Conservation (phyloP, 2,888 invertebrate genomes). For the Nineta flava region DNA sequence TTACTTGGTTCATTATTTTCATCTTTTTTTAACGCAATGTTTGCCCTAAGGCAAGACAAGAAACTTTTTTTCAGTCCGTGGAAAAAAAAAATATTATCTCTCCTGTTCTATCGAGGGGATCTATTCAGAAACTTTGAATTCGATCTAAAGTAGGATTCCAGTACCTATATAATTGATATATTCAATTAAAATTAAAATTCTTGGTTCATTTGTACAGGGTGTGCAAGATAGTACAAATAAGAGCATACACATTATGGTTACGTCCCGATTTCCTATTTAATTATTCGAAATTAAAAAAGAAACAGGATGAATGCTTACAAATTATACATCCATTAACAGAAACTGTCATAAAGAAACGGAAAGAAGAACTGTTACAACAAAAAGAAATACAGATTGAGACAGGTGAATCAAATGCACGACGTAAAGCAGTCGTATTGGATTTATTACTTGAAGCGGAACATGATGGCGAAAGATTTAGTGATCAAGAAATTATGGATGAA, state of each 20-base stretch:
- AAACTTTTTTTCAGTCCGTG: no score
- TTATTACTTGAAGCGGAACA: constrained; percentile 12
- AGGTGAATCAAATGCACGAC: constrained; percentile 8
- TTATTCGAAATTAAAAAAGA: constrained; percentile 13
- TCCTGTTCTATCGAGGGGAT: no score
- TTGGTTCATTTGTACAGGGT: constrained; percentile 9
- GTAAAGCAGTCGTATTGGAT: constrained; percentile 13
- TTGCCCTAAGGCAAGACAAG: no score
- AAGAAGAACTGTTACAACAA: constrained; percentile 11
- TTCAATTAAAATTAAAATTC: no score
- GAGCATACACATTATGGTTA: constrained; percentile 15
- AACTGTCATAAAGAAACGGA: constrained; percentile 13
- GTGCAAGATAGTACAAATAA: constrained; percentile 11
- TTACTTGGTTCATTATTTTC: no score
- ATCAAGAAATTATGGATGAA: constrained; percentile 17
- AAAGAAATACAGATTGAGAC: constrained; percentile 9
- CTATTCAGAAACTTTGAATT: no score
- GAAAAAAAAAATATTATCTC: no score
- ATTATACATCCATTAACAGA: constrained; percentile 14
- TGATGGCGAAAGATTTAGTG: constrained; percentile 13
- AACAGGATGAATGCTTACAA: constrained; percentile 14
- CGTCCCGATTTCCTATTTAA: constrained; percentile 14
- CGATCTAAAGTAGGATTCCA: no score
- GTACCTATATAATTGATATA: no score
- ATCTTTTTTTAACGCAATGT: no score